A percentile compares a stretch with the other conserved stretches of the same genome.
phyloP scores from a whole-genome alignment of 37 sponge, comb jelly and placozoan genomes.

The Corticium candelabrum region DNA sequence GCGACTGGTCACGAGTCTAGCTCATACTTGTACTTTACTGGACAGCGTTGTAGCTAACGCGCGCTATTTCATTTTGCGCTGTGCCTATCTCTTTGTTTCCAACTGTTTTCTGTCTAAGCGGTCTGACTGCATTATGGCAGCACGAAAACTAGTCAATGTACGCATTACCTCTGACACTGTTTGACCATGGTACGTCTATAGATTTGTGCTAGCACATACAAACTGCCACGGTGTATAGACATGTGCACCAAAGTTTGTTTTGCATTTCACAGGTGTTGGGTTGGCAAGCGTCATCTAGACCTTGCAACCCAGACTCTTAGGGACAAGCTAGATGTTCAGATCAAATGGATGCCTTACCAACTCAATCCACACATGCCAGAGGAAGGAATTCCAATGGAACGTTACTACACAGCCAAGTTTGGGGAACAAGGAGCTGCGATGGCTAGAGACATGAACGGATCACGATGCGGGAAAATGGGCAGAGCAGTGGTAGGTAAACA shows the following conservation, averaged over 20 bases:
- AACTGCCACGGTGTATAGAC: too few species aligned
- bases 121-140: neutral
- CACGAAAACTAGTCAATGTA: neutral
- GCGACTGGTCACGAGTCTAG: too few species aligned
- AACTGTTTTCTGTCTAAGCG: too few species aligned
- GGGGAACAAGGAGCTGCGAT: neutral
- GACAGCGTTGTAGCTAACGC: too few species aligned
- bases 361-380: neutral
- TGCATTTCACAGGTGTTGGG: conserved; percentile 3
- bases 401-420: neutral
- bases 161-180: neutral
- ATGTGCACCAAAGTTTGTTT: too few species aligned
- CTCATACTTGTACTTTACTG: neutral
- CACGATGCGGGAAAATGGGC: neutral
- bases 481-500: neutral
- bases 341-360: neutral
- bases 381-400: neutral
- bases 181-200: neutral
- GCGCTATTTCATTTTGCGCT: too few species aligned
- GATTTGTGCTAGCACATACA: too few species aligned
- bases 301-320: neutral
- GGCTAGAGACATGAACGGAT: neutral
- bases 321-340: neutral
- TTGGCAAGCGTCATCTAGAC: neutral
- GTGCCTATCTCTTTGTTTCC: too few species aligned